Base-by-base conservation (phyloP, 2,797 vertebrate genomes). In the Pygocentrus nattereri region DNA sequence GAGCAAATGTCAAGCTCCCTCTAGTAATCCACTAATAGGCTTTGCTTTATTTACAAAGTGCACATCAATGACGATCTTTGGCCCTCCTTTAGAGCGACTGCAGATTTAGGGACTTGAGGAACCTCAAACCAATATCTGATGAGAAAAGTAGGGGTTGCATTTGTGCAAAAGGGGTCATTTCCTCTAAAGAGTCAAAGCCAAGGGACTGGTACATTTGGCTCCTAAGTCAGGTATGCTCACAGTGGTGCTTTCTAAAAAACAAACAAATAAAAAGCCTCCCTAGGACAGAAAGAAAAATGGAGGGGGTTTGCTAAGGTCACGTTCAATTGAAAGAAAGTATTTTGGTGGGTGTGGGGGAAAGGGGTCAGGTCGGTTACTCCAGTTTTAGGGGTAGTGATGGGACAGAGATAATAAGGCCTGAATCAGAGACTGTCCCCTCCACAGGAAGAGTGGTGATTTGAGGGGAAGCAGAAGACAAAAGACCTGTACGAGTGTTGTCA, bases 221-320 rank as follows among this genome's bases (percentile, higher is more conserved):
- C 71, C 70, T 88, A 92, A 83, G 86, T 91, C 86, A 87, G 69
- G 83, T 86, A 79, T 80, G 84, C 91, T 93, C 92, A 94, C 92
- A 92, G 92, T 91, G 92, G 90, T 89, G 91, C 87, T 85, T 67
- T 31, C 5, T n/a, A 72, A 71, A 7, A 30, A 52, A 81, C 77
- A 50, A 69, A 41, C 1, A 69, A 50, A n/a, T n/a, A n/a, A n/a
- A n/a, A n/a, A 84, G 82, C 80, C 74, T 82, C 59, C 73, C 49
- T 81, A 84, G 69, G 49, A 80, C 70, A 78, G 74, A 81, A 76
- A 80, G 80, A 75, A 81, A 50, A 74, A 80, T 27, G 81, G 69
- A n/a, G 64, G 2, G 56, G 82, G 56, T 34, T 25, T 38, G 82
- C 78, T 87, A 71, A 77, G 58, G 23, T 54, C 80, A 85, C 44